Conservation (phyloP, 2,797 vertebrate species). For the Trachops cirrhosus region DNA sequence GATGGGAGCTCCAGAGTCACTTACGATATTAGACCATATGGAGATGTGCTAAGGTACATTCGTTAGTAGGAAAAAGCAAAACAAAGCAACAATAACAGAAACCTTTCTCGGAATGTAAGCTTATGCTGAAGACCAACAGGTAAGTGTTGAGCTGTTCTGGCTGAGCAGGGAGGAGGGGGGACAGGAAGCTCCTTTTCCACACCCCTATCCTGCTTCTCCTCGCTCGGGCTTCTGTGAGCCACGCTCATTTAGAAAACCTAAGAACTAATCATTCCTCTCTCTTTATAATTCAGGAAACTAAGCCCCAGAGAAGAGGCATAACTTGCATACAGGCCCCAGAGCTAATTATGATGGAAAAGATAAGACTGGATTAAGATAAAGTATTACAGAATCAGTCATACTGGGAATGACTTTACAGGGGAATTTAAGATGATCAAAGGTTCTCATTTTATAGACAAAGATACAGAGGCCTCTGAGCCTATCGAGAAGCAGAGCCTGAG, state of each 20-base stretch:
- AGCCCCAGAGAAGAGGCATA: not conserved
- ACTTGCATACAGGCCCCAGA: not conserved
- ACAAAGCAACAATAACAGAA: not conserved
- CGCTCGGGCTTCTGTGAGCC: not conserved
- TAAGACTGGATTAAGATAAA: not conserved
- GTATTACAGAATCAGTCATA: not conserved
- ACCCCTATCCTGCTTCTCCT: not conserved
- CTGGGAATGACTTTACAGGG: not conserved
- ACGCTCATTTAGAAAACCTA: not conserved
- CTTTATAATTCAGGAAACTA: not conserved
- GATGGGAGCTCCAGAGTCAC: not conserved
- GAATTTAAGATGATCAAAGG: not conserved
- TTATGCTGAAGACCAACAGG: not conserved
- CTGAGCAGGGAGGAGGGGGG: not conserved
- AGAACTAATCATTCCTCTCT: not conserved
- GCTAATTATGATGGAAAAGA: not conserved
- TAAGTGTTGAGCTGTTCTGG: not conserved
- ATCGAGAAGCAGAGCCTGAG: not conserved
- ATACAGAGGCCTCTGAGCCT: not conserved
- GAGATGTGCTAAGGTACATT: not conserved
- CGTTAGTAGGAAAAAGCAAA: not conserved
- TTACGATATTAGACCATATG: not conserved
- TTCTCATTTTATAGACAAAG: not conserved
- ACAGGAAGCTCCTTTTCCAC: not conserved
- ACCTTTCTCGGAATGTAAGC: not conserved